phyloP scores from a whole-genome alignment of 2,888 invertebrate species.

The Meghimatium bilineatum region DNA sequence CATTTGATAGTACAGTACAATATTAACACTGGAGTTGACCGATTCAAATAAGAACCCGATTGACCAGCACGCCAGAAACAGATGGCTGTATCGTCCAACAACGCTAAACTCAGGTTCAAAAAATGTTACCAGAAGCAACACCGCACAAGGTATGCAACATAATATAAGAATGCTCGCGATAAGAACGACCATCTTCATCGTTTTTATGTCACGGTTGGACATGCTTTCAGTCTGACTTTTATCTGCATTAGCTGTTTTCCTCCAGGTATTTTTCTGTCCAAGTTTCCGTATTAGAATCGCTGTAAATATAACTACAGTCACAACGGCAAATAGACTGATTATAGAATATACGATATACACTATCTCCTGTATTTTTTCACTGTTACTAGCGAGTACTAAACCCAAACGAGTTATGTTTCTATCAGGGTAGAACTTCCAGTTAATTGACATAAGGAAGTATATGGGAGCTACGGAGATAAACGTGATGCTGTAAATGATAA shows the following conservation, averaged over 20 bases:
- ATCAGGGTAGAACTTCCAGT: background rate
- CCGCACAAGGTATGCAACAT: background rate
- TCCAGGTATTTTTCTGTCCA: background rate
- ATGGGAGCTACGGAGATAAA: background rate
- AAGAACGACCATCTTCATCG: background rate
- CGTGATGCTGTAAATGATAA: background rate
- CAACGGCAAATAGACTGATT: background rate
- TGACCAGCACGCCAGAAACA: background rate
- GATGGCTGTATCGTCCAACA: background rate
- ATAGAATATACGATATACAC: background rate
- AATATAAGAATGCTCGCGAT: background rate
- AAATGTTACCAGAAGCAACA: background rate
- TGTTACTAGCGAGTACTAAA: background rate
- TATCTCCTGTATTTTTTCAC: background rate
- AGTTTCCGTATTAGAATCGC: background rate
- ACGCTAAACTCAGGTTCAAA: background rate
- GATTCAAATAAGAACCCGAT: background rate
- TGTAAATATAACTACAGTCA: background rate
- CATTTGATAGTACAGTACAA: background rate
- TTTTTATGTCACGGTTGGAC: background rate
- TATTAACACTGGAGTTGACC: background rate
- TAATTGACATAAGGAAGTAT: background rate
- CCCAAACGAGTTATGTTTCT: background rate
- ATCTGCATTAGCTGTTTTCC: background rate
- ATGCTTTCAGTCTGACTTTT: background rate